phyloP scores from a whole-genome alignment of 1,140 invertebrate species.

The Planococcus citri region DNA sequence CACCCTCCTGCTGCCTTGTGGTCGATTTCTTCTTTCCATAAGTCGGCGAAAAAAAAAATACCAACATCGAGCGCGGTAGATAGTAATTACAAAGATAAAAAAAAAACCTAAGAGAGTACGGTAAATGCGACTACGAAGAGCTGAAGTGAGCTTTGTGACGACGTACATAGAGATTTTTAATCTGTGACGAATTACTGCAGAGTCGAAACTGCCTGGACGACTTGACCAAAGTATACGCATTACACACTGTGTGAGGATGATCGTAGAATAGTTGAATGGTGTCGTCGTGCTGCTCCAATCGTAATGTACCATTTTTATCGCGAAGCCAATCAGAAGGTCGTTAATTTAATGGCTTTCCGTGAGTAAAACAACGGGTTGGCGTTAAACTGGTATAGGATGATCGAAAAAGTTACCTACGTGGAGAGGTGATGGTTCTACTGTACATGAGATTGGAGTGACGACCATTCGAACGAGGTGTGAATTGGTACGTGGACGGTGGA shows the following conservation, averaged over 20 bases:
- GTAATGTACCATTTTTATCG: conserved; percentile 3
- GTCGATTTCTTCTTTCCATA: too few species aligned
- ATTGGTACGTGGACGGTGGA: too few species aligned
- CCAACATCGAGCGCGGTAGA: background rate
- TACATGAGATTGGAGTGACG: too few species aligned
- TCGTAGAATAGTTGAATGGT: conserved; percentile 1
- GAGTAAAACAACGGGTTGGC: background rate
- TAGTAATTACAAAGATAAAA: conserved; percentile 3
- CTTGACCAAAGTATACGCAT: too few species aligned
- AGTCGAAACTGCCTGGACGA: background rate
- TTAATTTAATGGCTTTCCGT: background rate
- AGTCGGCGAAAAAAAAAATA: background rate
- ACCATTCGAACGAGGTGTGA: too few species aligned
- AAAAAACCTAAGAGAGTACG: too few species aligned
- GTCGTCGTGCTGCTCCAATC: conserved; percentile 1
- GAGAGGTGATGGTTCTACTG: too few species aligned
- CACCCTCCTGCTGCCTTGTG: too few species aligned
- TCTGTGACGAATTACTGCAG: conserved; percentile 3
- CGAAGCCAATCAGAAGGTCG: background rate
- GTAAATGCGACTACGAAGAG: too few species aligned
- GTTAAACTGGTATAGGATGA: background rate
- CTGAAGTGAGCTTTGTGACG: background rate
- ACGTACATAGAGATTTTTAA: background rate
- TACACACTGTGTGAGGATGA: too few species aligned
- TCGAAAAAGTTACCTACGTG: background rate